Evolutionary conservation across 2,888 invertebrate species (phyloP), one percentile per base, ranked within the genome.

Genomic region (Altica lythri): DNA sequence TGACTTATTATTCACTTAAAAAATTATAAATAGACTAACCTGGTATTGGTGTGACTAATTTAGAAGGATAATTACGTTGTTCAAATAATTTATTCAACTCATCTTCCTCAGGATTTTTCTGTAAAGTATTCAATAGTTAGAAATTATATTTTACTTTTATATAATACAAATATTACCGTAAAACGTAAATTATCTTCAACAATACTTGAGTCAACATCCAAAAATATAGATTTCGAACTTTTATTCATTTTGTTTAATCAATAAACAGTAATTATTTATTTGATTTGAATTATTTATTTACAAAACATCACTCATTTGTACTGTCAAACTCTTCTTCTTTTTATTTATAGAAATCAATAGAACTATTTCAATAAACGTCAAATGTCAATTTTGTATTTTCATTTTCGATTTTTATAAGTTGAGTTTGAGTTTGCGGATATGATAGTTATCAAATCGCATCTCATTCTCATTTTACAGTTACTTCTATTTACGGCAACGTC

Each of bases 31-130:
- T 12, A 14, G 5, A 38, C 65, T 77, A 79, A 87, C 89, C 89
- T 73, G 88, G 85, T 56, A 72, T 78, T 29, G 89, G 89, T 72
- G 84, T 85, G 1, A 88, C 82, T 52, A 85, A 75, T 70, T 84
- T 84, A 1, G 80, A 83, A 17, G 86, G 85, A 35, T 72, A 68
- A 55, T 47, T 48, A 13, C 43, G 48, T 17, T 55, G 53, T 19
- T 57, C 61, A 46, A 86, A 78, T 29, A 84, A 74, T 66, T 83
- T 81, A 55, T 81, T 81, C 9, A 87, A 72, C 59, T 85, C 83
- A 44, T 85, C 81, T 67, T 85, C 84, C 19, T 57, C 51, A 13
- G 82, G 78, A 65, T 82, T 81, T 82, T 83, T 55, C 62, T 70
- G 67, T 29, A 61, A 66, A n/a, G n/a, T 57, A 53, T 32, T 8